Evolutionary conservation across 2,113 vertebrate genomes (phyloP).

Genomic region (Bombycilla garrulus): DNA sequence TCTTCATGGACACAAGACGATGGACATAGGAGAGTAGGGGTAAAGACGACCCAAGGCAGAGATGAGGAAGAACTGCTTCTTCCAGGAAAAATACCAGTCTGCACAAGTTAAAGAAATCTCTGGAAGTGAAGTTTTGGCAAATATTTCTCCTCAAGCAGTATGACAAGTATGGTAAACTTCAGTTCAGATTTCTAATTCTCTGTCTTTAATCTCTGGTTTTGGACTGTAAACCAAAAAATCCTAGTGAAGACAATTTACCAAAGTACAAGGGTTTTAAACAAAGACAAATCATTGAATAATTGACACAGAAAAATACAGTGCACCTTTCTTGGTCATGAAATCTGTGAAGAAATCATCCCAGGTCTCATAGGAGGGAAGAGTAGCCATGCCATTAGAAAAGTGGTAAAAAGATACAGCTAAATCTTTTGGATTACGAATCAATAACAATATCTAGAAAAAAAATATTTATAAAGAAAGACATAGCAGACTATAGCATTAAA

Average conservation of each 20-base stretch:
- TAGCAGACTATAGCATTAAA: background rate
- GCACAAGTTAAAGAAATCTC: background rate
- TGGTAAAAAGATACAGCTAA: constrained; percentile 54
- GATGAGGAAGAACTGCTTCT: background rate
- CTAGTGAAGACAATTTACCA: background rate
- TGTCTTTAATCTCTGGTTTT: background rate
- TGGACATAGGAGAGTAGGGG: background rate
- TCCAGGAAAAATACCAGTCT: background rate
- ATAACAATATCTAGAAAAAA: constrained; percentile 38
- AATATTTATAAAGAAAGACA: background rate
- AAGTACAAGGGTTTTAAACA: background rate
- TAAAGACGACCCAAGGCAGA: background rate
- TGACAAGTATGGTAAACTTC: background rate
- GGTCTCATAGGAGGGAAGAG: constrained; percentile 11
- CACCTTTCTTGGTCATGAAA: constrained; percentile 63
- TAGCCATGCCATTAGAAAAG: background rate
- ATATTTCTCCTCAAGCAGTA: background rate
- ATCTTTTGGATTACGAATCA: constrained; percentile 66
- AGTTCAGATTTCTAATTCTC: background rate
- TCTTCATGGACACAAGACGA: background rate
- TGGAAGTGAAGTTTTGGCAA: background rate
- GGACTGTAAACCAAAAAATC: background rate
- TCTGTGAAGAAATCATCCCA: constrained; percentile 54
- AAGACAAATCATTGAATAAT: background rate
- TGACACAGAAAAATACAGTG: background rate